These are phyloP conservation scores for Mohoua ochrocephala DNA, from an alignment of 2,113 vertebrate species.

Conservation along the genomic window DNA sequence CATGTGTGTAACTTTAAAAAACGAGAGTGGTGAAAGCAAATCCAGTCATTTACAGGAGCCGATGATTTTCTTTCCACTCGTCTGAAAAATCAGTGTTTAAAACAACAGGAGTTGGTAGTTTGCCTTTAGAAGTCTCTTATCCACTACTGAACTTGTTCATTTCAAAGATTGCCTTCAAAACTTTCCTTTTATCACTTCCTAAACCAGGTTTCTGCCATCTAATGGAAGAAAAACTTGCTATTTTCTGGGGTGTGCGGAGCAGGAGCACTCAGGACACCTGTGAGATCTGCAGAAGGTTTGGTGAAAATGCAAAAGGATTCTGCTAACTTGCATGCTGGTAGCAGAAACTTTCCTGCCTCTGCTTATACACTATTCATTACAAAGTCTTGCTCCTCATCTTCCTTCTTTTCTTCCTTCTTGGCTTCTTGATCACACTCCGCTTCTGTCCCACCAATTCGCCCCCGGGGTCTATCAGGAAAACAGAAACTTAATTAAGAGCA, in stretches of 20 bases:
- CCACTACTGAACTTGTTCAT: neutral
- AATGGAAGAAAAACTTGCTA: neutral
- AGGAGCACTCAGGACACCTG: neutral
- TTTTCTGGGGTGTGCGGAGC: neutral
- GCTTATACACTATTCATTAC: neutral
- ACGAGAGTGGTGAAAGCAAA: neutral
- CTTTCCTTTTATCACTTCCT: neutral
- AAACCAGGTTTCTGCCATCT: neutral
- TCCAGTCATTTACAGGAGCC: neutral
- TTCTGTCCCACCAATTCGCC: neutral
- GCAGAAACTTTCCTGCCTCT: neutral
- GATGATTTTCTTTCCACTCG: neutral
- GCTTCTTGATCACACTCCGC: neutral
- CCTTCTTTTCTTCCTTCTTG: neutral
- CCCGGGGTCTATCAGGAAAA: neutral
- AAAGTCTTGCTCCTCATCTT: neutral
- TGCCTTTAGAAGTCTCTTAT: neutral
- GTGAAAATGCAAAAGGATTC: neutral
- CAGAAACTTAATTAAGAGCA: neutral
- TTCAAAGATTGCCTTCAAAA: neutral
- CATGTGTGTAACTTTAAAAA: neutral
- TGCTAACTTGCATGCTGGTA: neutral
- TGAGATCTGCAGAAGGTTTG: neutral
- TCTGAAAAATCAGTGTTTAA: neutral
- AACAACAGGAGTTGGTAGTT: neutral